Conservation (phyloP, 2,888 invertebrate species). For the Clistopyga incitator region DNA sequence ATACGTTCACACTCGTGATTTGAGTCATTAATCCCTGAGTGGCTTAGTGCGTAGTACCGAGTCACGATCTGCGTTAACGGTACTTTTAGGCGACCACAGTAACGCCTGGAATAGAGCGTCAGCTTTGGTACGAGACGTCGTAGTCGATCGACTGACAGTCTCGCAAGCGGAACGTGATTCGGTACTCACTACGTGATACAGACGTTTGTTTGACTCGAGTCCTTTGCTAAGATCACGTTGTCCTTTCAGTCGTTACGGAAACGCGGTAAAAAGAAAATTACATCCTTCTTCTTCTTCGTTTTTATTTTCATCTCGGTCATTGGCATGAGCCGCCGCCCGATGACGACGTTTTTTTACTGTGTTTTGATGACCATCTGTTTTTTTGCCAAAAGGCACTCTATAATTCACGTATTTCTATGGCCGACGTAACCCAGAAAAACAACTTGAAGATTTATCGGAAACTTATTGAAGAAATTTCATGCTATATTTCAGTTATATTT, state of each 20-base stretch:
- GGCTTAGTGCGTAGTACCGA: slow-evolving; percentile 33
- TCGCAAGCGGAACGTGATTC: slow-evolving; percentile 20
- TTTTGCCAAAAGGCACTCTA: neutral
- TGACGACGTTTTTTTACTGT: slow-evolving; percentile 35
- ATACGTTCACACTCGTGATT: slow-evolving; percentile 44
- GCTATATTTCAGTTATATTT: slow-evolving; percentile 38
- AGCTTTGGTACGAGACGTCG: slow-evolving; percentile 27
- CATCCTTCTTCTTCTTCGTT: slow-evolving; percentile 22
- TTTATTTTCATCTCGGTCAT: neutral
- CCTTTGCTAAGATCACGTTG: slow-evolving; percentile 23
- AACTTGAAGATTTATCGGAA: slow-evolving; percentile 2
- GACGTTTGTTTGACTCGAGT: slow-evolving; percentile 35
- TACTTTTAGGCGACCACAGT: slow-evolving; percentile 47
- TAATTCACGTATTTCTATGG: neutral
- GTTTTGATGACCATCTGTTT: slow-evolving; percentile 7
- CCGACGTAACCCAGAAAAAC: neutral
- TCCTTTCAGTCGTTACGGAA: slow-evolving; percentile 36
- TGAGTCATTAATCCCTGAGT: slow-evolving; percentile 48
- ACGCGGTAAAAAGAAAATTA: slow-evolving; percentile 22
- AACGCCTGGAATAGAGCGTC: slow-evolving; percentile 54
- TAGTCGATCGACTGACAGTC: slow-evolving; percentile 40
- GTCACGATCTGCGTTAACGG: slow-evolving; percentile 56
- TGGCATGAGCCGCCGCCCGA: slow-evolving; percentile 18
- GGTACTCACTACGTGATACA: slow-evolving; percentile 24
- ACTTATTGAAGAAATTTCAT: slow-evolving; percentile 35